phyloP scores from a whole-genome alignment of 2,797 vertebrate species.

The Leptoclinus maculatus region DNA sequence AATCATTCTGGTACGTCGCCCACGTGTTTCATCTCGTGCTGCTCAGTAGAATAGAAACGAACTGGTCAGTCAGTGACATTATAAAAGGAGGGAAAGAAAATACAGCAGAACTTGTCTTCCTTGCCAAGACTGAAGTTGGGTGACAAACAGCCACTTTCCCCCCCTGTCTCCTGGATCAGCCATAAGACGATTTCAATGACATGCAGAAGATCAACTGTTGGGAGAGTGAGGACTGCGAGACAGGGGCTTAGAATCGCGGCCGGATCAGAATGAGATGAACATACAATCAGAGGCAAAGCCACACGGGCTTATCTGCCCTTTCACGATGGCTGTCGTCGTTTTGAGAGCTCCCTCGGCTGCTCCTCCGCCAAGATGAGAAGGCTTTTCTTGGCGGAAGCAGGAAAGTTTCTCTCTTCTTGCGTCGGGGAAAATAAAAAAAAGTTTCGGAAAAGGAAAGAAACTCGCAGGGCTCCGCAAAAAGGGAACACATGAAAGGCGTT shows the following conservation, averaged over 20 bases:
- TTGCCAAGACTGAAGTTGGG: slow-evolving; percentile 79
- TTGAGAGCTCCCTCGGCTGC: slow-evolving; percentile 76
- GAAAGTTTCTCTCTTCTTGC: slow-evolving; percentile 73
- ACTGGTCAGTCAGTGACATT: slow-evolving; percentile 60
- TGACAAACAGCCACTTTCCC: slow-evolving; percentile 80
- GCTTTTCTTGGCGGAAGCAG: slow-evolving; percentile 69
- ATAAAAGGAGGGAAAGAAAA: slow-evolving; percentile 42
- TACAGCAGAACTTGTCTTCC: slow-evolving; percentile 56
- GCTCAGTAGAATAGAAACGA: slow-evolving; percentile 6
- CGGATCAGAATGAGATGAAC: slow-evolving; percentile 87
- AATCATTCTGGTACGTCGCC: neutral
- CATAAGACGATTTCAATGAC: slow-evolving; percentile 86
- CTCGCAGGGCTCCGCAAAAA: slow-evolving; percentile 65
- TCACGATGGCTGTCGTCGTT: slow-evolving; percentile 83
- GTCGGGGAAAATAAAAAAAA: slow-evolving; percentile 69
- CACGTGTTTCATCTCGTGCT: neutral
- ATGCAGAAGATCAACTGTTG: slow-evolving; percentile 85
- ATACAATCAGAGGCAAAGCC: slow-evolving; percentile 84
- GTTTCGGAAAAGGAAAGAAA: slow-evolving; percentile 69
- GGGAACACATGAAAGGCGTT: slow-evolving; percentile 72
- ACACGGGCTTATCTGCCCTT: slow-evolving; percentile 85
- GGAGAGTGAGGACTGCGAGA: slow-evolving; percentile 83
- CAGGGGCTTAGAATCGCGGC: slow-evolving; percentile 84
- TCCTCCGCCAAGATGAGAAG: slow-evolving; percentile 82
- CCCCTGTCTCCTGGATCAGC: slow-evolving; percentile 82